Evolutionary conservation across 1,140 invertebrate species (phyloP).

Genomic region (silkworm (Bombyx mori)): DNA sequence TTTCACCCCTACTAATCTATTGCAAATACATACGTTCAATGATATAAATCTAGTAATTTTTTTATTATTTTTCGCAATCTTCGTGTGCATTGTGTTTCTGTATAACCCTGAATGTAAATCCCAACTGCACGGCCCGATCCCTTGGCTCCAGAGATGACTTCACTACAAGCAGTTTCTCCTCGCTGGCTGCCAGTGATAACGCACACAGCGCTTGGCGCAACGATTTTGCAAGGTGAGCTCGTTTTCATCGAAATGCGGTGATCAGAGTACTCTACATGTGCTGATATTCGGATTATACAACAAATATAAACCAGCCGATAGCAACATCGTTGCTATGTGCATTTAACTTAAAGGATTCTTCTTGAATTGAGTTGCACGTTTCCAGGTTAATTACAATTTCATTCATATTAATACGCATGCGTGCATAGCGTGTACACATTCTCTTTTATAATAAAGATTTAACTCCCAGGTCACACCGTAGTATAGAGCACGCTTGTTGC

Average conservation of each 20-base stretch:
- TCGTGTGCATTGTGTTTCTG: slow-evolving; percentile 50
- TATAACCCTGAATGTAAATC: slow-evolving; percentile 45
- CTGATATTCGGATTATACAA: too few species aligned
- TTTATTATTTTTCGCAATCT: slow-evolving; percentile 28
- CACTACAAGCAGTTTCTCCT: slow-evolving; percentile 50
- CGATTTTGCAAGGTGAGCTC: slow-evolving; percentile 56
- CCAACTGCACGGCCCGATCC: slow-evolving; percentile 35
- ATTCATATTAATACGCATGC: too few species aligned
- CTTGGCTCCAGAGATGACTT: slow-evolving; percentile 50
- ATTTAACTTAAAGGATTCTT: too few species aligned
- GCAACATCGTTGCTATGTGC: too few species aligned
- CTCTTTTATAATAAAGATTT: too few species aligned
- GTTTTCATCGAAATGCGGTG: background rate
- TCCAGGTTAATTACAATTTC: too few species aligned
- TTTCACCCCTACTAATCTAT: background rate
- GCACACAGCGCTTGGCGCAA: slow-evolving; percentile 53
- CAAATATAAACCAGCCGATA: too few species aligned
- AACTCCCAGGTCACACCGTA: too few species aligned
- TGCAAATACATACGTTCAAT: background rate
- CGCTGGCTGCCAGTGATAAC: slow-evolving; percentile 40
- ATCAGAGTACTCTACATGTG: too few species aligned
- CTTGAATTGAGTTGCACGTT: too few species aligned
- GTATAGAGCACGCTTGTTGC: too few species aligned
- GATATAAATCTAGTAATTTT: background rate
- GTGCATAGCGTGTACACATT: too few species aligned